Percentiles rank a stretch among this genome's conserved stretches.
Conservation (phyloP, 2,888 invertebrate genomes). For the Lasiommata megera region DNA sequence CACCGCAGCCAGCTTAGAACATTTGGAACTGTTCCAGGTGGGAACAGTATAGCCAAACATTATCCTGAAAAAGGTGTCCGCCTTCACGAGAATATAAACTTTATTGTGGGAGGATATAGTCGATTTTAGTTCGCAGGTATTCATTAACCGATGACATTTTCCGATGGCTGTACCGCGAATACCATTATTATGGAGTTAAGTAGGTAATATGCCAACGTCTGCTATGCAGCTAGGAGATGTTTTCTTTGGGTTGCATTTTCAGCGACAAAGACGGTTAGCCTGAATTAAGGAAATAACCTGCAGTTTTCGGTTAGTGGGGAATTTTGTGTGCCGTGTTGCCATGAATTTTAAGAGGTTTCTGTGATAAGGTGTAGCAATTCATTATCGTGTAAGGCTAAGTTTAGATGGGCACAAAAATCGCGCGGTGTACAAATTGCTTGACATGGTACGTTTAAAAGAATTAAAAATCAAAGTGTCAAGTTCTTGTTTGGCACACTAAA, state of each 20-base stretch:
- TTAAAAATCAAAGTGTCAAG: too few species aligned
- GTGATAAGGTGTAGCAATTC: not conserved
- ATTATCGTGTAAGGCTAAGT: not conserved
- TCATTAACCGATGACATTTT: slow-evolving; percentile 13
- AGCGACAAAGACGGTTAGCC: slow-evolving; percentile 29
- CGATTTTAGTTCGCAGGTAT: not conserved
- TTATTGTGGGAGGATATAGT: not conserved
- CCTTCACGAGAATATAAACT: slow-evolving; percentile 1
- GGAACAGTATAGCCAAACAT: slow-evolving; percentile 21
- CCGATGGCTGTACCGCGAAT: slow-evolving; percentile 28
- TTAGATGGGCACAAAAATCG: too few species aligned
- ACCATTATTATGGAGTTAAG: slow-evolving; percentile 34
- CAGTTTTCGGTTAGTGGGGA: slow-evolving; percentile 29
- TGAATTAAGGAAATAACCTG: slow-evolving; percentile 32
- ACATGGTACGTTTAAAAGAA: too few species aligned
- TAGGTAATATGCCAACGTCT: slow-evolving; percentile 34
- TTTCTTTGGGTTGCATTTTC: slow-evolving; percentile 33
- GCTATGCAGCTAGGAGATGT: slow-evolving; percentile 30
- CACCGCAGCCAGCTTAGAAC: slow-evolving; percentile 35
- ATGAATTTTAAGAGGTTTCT: slow-evolving; percentile 20
- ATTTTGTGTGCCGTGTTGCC: slow-evolving; percentile 21
- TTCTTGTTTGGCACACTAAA: too few species aligned
- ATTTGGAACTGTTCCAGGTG: slow-evolving; percentile 41
- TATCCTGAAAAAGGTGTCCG: not conserved
- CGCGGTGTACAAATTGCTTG: too few species aligned